Base-by-base conservation (phyloP, 2,113 vertebrate genomes). In the Grammomys surdaster region DNA sequence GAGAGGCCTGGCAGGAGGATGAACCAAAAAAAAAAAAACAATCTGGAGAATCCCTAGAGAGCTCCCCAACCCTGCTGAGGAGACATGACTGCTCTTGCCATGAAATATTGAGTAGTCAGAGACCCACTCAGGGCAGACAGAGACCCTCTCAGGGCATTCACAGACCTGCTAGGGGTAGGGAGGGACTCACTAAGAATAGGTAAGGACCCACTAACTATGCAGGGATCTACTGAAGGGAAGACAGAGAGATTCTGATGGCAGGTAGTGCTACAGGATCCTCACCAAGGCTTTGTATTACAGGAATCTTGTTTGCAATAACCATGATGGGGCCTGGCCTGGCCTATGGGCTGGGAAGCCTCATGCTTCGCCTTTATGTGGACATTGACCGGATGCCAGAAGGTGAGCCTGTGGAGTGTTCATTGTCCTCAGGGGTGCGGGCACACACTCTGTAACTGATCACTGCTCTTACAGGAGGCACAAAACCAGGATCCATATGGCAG, bases 361-460 rank as follows among this genome's bases (percentile, higher is more conserved):
- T 99, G 98, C 97, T 99, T 3, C 97, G 98, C 0, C 98, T 99
- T 20, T 99, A 99, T 1, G 99, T 99, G 0, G 99, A 99, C 98
- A 98, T 99, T 4, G 98, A 99, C 98, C 99, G 99, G 87, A 63
- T 99, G 13, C 19, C 98, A 0, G 1, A 90, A 97, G 98, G 99
- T 99, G 93, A 98, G 98, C 63, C 81, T 51, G 26, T 22, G 40
- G 63, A 31, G 7, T 60, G 11, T 54, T 24, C 5, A 7, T 7
- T 22, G 11, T 76, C 33, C 89, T 40, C 7, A 13, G 63, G 46
- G 56, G 31, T 31, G 51, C 51, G 40, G 40, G 20, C 17, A 51
- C 84, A 36, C 0, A 12, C 60, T 46, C 69, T 40, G 26, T 58
- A 28, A 65, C 26, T 48, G 51, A 73, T 28, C 3, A 0, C 13